Evolutionary conservation across 2,888 invertebrate species (phyloP), one percentile per base, ranked within the genome.

Genomic region (Drosophila merina): DNA sequence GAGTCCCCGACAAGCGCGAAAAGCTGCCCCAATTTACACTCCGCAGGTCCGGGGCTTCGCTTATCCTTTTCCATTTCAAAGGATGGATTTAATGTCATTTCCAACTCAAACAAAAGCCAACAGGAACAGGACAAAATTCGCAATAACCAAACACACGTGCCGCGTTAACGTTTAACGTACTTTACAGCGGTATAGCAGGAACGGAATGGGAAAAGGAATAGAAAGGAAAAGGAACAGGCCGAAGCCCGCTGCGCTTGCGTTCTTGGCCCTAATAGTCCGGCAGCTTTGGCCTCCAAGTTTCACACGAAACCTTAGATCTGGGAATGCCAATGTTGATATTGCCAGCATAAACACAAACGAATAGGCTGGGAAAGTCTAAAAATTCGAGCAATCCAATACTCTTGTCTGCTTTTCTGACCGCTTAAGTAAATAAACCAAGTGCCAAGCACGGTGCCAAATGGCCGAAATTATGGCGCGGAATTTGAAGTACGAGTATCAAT

Each of bases 171-270:
- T 4, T n/a, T 10, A 10, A n/a, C 33, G 33, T 33, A 4, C 4
- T 33, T 10, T n/a, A 4, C n/a, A 33, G 33, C 10, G 33, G 33
- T 33, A 33, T n/a, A n/a, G 10, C 33, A 10, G 33, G n/a, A 33
- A 33, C 36, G 36, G 36, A 36, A 36, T n/a, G 36, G 36, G 36
- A n/a, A 36, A 36, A n/a, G 36, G n/a, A 36, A 36, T 6, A n/a
- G 5, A 5, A 36, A 36, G 6, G 6, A 5, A 36, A n/a, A 36
- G 36, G 36, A 36, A 36, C n/a, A 2, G n/a, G 12, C 36, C n/a
- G n/a, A 36, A 36, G n/a, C n/a, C 2, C 36, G 36, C 36, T 36
- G 36, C n/a, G 36, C 36, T n/a, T 36, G 36, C 36, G 36, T n/a
- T 36, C 36, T 36, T 36, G 36, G 36, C 36, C n/a, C 6, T 36